Percentiles rank a stretch among this genome's conserved stretches.
These are phyloP conservation scores for Drosophila nr. perissopoda DNA, from an alignment of 2,888 invertebrate species.

Conservation along the genomic window DNA sequence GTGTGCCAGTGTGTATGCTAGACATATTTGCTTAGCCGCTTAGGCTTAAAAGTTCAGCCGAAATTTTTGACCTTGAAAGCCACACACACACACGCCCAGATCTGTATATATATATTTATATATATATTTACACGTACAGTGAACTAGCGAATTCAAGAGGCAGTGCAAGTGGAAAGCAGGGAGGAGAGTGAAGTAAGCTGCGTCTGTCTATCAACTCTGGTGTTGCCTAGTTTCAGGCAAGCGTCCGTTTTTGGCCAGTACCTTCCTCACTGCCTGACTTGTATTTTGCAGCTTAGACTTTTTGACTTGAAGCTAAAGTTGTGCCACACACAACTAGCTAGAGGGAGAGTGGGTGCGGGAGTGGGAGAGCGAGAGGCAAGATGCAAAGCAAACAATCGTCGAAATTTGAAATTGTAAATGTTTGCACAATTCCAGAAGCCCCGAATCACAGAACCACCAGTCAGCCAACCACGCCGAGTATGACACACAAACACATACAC, in stretches of 20 bases:
- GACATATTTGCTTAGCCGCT: constrained; percentile 59
- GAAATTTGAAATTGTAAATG: constrained; percentile 79
- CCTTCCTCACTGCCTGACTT: constrained; percentile 14
- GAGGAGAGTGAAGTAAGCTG: neutral
- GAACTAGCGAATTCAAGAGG: neutral
- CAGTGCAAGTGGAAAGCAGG: neutral
- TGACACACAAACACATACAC: constrained; percentile 21
- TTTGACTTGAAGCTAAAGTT: constrained; percentile 63
- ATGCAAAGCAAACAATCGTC: constrained; percentile 66
- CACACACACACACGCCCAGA: constrained; percentile 12
- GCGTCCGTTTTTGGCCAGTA: constrained; percentile 3
- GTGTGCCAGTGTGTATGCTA: constrained; percentile 37
- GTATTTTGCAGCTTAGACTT: constrained; percentile 58
- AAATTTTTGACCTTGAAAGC: constrained; percentile 61
- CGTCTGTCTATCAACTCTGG: constrained; percentile 25
- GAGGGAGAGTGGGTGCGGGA: neutral
- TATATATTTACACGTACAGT: neutral
- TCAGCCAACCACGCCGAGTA: constrained; percentile 34
- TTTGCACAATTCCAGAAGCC: constrained; percentile 66
- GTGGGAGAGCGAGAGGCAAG: constrained; percentile 25
- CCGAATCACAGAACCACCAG: constrained; percentile 48
- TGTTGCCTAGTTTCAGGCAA: constrained; percentile 31
- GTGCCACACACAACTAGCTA: constrained; percentile 18
- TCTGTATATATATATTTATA: neutral
- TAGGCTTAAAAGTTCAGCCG: constrained; percentile 57